Evolutionary conservation across 2,888 invertebrate genomes (phyloP), one percentile per base, ranked within the genome.

Genomic region (Nysson spinosus): DNA sequence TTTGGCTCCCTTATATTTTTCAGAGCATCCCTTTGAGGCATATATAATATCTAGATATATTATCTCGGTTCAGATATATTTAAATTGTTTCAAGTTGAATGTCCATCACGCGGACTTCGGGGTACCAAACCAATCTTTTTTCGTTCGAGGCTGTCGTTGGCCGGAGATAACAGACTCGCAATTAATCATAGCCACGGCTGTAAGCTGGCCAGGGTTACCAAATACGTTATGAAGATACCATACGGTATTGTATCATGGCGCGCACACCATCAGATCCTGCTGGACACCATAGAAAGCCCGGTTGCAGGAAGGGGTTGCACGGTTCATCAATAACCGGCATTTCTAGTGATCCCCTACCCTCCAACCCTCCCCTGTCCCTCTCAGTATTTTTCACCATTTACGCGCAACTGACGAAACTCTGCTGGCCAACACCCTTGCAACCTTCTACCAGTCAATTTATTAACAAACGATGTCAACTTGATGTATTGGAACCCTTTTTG

Each of bases 271-370:
- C 61, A 52, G 51, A 51, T 58, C 44, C 28, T 26, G 42, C 44
- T 56, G 66, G 64, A 69, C 61, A 72, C 40, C n/a, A n/a, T n/a
- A n/a, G n/a, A n/a, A 50, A 35, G 58, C 39, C 54, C 24, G 22
- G 34, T 37, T 37, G 28, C 2, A 37, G 44, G 28, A 61, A 40
- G 24, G 51, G 55, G 43, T 35, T 35, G 58, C 54, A 68, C 37
- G 65, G 69, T 78, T 78, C 76, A 78, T 78, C 78, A 76, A 78
- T 78, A 78, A 78, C 71, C 70, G 43, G 63, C 47, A 55, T 66
- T 68, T 54, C 51, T 51, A 63, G n/a, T n/a, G n/a, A 42, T 54
- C 61, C 60, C 44, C 40, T 55, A n/a, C n/a, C n/a, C n/a, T n/a
- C n/a, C n/a, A n/a, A n/a, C 16, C 47, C 22, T 42, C 37, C 37